These are phyloP conservation scores for Palaemon carinicauda DNA, from an alignment of 1,140 invertebrate species.

Conservation along the genomic window DNA sequence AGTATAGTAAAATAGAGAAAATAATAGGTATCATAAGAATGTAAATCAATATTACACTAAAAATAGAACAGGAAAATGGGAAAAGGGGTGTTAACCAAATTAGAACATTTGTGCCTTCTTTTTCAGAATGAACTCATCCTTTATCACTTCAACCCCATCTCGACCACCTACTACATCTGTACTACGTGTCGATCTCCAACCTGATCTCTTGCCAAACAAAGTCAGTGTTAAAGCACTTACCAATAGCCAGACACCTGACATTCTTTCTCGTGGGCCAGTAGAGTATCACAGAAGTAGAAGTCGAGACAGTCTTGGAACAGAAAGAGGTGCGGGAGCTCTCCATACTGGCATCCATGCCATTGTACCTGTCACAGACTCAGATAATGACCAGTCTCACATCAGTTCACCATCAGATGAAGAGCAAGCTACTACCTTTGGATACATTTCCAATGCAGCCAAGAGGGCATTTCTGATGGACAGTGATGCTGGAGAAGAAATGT, in stretches of 20 bases:
- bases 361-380: slow-evolving; percentile 24
- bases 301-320: neutral
- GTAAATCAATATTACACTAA: too few relatives aligned
- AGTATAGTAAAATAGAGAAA: too few relatives aligned
- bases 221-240: slow-evolving; percentile 29
- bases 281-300: neutral
- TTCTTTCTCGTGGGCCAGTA: slow-evolving; percentile 21
- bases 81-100: too few relatives aligned
- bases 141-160: slow-evolving; percentile 54
- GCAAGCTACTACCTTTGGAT: slow-evolving; percentile 22
- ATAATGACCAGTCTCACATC: slow-evolving; percentile 16
- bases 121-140: slow-evolving; percentile 43
- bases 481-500: slow-evolving; percentile 5
- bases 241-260: slow-evolving; percentile 38
- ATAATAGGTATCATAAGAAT: too few relatives aligned
- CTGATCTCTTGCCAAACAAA: slow-evolving; percentile 58
- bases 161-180: slow-evolving; percentile 26
- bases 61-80: too few relatives aligned
- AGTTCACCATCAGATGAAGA: slow-evolving; percentile 27
- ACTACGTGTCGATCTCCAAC: slow-evolving; percentile 32
- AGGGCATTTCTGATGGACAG: slow-evolving; percentile 53
- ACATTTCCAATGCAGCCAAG: slow-evolving; percentile 57
- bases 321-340: neutral
- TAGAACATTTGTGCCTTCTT: neutral
- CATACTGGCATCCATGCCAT: neutral